A percentile compares a stretch with the other conserved stretches of the same genome.
These are phyloP conservation scores for Pheosia gnoma DNA, from an alignment of 2,888 invertebrate genomes.

Conservation along the genomic window DNA sequence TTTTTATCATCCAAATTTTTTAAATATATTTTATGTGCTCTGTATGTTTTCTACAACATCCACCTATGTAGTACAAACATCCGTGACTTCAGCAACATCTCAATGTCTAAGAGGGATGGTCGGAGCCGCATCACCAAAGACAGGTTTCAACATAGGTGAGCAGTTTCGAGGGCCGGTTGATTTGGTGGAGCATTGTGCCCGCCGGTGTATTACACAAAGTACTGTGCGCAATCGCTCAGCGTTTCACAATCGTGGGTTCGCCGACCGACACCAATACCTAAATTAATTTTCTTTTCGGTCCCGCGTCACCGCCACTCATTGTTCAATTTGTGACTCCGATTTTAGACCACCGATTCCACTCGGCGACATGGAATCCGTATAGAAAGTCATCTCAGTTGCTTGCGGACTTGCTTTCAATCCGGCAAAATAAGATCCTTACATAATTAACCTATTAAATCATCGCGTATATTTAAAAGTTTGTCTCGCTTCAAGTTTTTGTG, in stretches of 20 bases:
- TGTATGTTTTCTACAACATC: neutral
- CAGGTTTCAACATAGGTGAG: conserved; percentile 70
- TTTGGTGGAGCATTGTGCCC: conserved; percentile 75
- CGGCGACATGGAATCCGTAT: conserved; percentile 61
- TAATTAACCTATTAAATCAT: conserved; percentile 22
- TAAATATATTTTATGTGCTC: too few relatives aligned
- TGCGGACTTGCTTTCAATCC: conserved; percentile 13
- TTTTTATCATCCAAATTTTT: conserved; percentile 3
- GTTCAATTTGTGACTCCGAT: conserved; percentile 74
- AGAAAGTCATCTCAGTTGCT: conserved; percentile 53
- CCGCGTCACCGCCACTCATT: conserved; percentile 47
- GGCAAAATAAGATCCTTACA: neutral
- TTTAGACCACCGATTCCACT: conserved; percentile 61
- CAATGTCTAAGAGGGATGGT: conserved; percentile 8
- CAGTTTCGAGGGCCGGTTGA: conserved; percentile 73
- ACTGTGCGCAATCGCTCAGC: conserved; percentile 76
- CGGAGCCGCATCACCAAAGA: conserved; percentile 43
- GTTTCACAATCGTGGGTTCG: conserved; percentile 81
- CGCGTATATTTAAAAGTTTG: conserved; percentile 22
- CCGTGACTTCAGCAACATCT: neutral
- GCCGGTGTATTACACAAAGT: conserved; percentile 77
- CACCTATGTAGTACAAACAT: too few relatives aligned
- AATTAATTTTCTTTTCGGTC: conserved; percentile 79
- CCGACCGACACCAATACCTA: conserved; percentile 83
- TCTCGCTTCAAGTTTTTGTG: conserved; percentile 39